A percentile compares a stretch with the other conserved stretches of the same genome.
These are phyloP conservation scores for Drosophila meridiana DNA, from an alignment of 2,888 invertebrate species.

Conservation along the genomic window DNA sequence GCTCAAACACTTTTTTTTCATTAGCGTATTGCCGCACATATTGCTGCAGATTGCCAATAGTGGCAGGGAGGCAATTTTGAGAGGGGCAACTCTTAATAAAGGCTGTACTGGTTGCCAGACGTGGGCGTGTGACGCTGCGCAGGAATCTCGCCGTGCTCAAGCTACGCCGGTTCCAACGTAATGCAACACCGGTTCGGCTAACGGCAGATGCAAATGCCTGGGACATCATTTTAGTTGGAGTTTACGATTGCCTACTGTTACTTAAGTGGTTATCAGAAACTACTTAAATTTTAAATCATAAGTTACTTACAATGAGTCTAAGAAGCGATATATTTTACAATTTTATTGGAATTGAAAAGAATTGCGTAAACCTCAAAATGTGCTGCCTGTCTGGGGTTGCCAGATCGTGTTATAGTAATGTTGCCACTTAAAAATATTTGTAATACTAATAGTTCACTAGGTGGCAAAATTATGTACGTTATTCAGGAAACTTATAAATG, in stretches of 20 bases:
- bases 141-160: slow-evolving; percentile 65
- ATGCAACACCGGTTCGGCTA: slow-evolving; percentile 67
- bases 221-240: slow-evolving; percentile 59
- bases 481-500: slow-evolving; percentile 42
- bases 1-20: slow-evolving; percentile 92
- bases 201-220: slow-evolving; percentile 78
- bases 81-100: slow-evolving; percentile 46
- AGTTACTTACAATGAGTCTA: slow-evolving; percentile 36
- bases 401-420: slow-evolving; percentile 23
- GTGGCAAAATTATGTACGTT: slow-evolving; percentile 43
- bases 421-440: slow-evolving; percentile 29
- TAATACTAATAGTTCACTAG: not conserved
- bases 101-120: slow-evolving; percentile 43
- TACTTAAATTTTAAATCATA: not conserved
- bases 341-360: slow-evolving; percentile 47
- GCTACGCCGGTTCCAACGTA: slow-evolving; percentile 68
- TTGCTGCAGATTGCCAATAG: slow-evolving; percentile 66
- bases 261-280: slow-evolving; percentile 22
- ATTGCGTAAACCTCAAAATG: slow-evolving; percentile 84
- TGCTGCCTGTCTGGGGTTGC: slow-evolving; percentile 54
- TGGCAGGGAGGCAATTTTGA: slow-evolving; percentile 44
- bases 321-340: slow-evolving; percentile 10
- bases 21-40: slow-evolving; percentile 86
- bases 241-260: slow-evolving; percentile 15
- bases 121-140: slow-evolving; percentile 39